Base-by-base conservation (phyloP, 2,797 vertebrate species). In the Phylloscopus collybita region DNA sequence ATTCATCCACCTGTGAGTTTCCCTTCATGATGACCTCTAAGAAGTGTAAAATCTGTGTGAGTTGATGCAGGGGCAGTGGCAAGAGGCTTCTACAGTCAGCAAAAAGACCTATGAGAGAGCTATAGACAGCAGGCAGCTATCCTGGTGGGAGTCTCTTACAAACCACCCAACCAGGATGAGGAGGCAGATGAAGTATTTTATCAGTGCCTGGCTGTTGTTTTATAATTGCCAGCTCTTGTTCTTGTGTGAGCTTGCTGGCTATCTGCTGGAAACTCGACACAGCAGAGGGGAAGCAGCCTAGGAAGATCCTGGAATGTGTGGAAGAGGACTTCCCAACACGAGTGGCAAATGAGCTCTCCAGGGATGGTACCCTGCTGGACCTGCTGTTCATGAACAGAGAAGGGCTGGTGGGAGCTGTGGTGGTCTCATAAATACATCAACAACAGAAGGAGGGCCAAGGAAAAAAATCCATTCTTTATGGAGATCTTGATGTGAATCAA, bases 71-170 rank as follows among this genome's bases (percentile, higher is more conserved):
- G 16, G 38, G 12, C 36, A 70, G 47, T 26, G 74, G 34, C n/a
- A 82, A 66, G 57, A 72, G n/a, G 7, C 11, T 90, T n/a, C 72
- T 62, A 5, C 7, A 78, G 29, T 3, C 53, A 75, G 47, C 29
- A 72, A 6, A 42, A 83, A 69, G n/a, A 17, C 2, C 1, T 10
- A 2, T 17, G 66, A 16, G 0, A 3, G 36, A 34, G 19, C 50
- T 54, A 21, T 45, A 42, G 79, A 56, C 23, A 82, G 8, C 4
- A 54, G 56, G 56, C 23, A 57, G 13, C 21, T 29, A 2, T 20
- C 42, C 57, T 50, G 27, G 20, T 51, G 22, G 20, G 42, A 64
- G 19, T 4, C 47, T 69, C 5, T 17, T 36, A 21, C 11, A 50
- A 27, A 42, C 36, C 23, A 13, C 50, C 50, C 32, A 30, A 0